Percentiles rank a stretch among this genome's conserved stretches.
Evolutionary conservation across 2,888 invertebrate species (phyloP).

Genomic region (Pandemis heparana): DNA sequence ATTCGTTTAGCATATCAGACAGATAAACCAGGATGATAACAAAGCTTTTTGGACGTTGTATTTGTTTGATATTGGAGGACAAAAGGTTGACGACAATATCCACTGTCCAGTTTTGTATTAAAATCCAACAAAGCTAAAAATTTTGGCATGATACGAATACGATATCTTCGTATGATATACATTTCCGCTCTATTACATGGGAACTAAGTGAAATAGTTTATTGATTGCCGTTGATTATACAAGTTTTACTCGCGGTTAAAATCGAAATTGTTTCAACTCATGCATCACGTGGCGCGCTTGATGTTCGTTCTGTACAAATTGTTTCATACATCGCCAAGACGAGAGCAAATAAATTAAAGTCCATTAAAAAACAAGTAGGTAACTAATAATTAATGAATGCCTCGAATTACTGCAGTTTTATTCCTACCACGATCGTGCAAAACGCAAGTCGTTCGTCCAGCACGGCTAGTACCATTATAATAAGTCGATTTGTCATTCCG

Average conservation of each 20-base stretch:
- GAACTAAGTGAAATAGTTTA: too few species aligned
- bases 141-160: not conserved
- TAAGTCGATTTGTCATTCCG: not conserved
- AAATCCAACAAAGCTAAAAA: not conserved
- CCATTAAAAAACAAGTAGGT: constrained; percentile 44
- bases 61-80: not conserved
- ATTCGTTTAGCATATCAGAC: not conserved
- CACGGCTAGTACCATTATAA: not conserved
- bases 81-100: not conserved
- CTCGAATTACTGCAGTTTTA: constrained; percentile 47
- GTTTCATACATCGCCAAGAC: constrained; percentile 32
- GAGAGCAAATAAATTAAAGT: constrained; percentile 38
- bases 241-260: constrained; percentile 10
- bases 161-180: too few species aligned
- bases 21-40: not conserved
- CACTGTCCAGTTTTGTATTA: not conserved
- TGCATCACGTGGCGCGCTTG: constrained; percentile 33
- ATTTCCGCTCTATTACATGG: too few species aligned
- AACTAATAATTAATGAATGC: constrained; percentile 50
- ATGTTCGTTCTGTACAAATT: constrained; percentile 35
- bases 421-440: constrained; percentile 39
- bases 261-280: constrained; percentile 14
- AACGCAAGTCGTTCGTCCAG: constrained; percentile 29
- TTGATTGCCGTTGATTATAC: not conserved
- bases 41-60: not conserved